Evolutionary conservation across 2,113 vertebrate genomes (phyloP), one percentile per base, ranked within the genome.

Genomic region (Oncorhynchus nerka): DNA sequence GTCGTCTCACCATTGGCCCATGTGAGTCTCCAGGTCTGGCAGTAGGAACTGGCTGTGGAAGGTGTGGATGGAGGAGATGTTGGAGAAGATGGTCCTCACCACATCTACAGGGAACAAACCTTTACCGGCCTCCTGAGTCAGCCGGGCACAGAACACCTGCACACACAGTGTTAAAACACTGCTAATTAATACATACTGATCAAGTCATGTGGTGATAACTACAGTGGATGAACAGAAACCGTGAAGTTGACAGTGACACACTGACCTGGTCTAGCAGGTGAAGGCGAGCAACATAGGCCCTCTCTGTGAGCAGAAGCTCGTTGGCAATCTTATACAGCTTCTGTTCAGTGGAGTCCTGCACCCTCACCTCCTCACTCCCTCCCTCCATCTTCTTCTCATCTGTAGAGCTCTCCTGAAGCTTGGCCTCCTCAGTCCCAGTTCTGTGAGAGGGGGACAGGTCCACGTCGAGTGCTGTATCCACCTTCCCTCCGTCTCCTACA

Each of bases 81-180:
- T 98, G 79, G 95, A 96, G 87, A 97, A 98, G 79, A 97, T 95
- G 74, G 94, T 95, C 80, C 89, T 94, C 28, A 97, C 93, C 71
- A 95, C 93, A 0, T 96, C 96, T 20, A 94, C 91, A 0, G 96
- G 95, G 84, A 97, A 95, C 0, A 87, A 90, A 79, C 95, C 96
- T 22, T 82, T 83, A 8, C 70, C 89, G 2, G 96, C 95, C 75
- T 95, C 95, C 75, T 88, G 93, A 71, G 94, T 91, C 48, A 98
- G 83, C 67, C 92, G 94, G 6, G 75, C 81, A 75, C 93, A 96
- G 83, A 97, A 97, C 12, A 96, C 86, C 96, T 97, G 86, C 30
- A 70, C 15, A 65, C 9, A 70, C 22, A 68, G 9, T 67, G 9
- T 28, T 11, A 4, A 11, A 20, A 68, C 16, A 34, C 28, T 68